Evolutionary conservation across 2,888 invertebrate species (phyloP), one percentile per base, ranked within the genome.

Genomic region (Scaptomyza cyrtandrae): DNA sequence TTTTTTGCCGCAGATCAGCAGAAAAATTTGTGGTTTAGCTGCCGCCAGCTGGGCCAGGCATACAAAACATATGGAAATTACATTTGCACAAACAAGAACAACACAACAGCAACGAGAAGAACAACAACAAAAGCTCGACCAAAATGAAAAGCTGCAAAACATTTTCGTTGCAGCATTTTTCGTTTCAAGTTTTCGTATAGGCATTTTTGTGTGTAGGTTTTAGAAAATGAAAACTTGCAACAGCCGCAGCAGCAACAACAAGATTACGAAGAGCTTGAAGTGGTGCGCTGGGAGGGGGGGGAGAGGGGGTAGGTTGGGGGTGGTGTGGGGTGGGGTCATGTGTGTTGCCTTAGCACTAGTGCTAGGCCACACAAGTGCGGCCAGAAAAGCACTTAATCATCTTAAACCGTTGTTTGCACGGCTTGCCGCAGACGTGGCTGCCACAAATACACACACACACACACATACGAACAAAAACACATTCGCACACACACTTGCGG

Each of bases 321-420:
- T 10, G 10, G 46, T n/a, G 39, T 24, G 24, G 27, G 52, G 57
- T 37, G 45, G 37, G 52, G 33, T 14, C 9, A 39, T 44, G 11
- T 27, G 53, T 33, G 48, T 58, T 48, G 56, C 49, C 78, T 63
- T 75, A 80, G 78, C 72, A 61, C 75, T 62, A 39, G 52, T 52
- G 61, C 39, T 75, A 48, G 69, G 69, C 83, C 83, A 72, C 86
- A 78, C 64, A 78, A 77, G 71, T 86, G 83, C 77, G 88, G 86
- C 86, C 79, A 79, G 78, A 80, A 86, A 86, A 86, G 86, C 88
- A 86, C 86, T 86, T 86, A 86, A 86, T 86, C 86, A 86, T 86
- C 86, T 88, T 86, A 86, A 86, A 88, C 86, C 75, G 86, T 86
- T 86, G 86, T 86, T 88, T 86, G 86, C 81, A 75, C 66, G 83